Percentiles rank a stretch among this genome's conserved stretches.
phyloP scores from a whole-genome alignment of 2,888 invertebrate genomes.

The Brachyptera risi region DNA sequence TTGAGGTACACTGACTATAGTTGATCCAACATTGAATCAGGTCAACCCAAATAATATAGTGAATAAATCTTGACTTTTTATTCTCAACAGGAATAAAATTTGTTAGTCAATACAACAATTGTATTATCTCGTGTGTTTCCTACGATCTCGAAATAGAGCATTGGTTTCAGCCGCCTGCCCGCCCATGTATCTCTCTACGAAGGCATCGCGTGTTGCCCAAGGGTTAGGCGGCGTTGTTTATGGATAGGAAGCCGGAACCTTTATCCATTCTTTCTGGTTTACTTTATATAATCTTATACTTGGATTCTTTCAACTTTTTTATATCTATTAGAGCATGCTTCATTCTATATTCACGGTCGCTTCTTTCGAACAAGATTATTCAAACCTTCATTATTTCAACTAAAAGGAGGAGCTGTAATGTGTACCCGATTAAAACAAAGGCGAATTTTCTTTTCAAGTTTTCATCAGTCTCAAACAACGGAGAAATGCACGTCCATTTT shows the following conservation, averaged over 20 bases:
- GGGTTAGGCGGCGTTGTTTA: background rate
- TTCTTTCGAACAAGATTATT: background rate
- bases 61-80: no score
- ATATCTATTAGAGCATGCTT: slow-evolving; percentile 1
- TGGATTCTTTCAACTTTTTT: slow-evolving; percentile 4
- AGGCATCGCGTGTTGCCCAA: background rate
- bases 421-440: slow-evolving; percentile 5
- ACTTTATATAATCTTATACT: slow-evolving; percentile 8
- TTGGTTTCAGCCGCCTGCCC: no score
- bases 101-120: no score
- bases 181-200: no score
- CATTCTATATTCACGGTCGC: slow-evolving; percentile 1
- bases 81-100: no score
- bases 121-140: no score
- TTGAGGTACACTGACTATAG: no score
- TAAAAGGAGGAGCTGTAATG: background rate
- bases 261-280: slow-evolving; percentile 12
- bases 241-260: slow-evolving; percentile 8
- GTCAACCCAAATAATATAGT: no score
- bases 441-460: background rate
- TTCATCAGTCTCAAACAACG: slow-evolving; percentile 7
- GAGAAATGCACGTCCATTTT: background rate
- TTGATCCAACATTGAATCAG: no score
- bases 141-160: no score
- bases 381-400: slow-evolving; percentile 3